A percentile compares a stretch with the other conserved stretches of the same genome.
phyloP scores from a whole-genome alignment of 2,113 vertebrate species.

The Phasianus colchicus region DNA sequence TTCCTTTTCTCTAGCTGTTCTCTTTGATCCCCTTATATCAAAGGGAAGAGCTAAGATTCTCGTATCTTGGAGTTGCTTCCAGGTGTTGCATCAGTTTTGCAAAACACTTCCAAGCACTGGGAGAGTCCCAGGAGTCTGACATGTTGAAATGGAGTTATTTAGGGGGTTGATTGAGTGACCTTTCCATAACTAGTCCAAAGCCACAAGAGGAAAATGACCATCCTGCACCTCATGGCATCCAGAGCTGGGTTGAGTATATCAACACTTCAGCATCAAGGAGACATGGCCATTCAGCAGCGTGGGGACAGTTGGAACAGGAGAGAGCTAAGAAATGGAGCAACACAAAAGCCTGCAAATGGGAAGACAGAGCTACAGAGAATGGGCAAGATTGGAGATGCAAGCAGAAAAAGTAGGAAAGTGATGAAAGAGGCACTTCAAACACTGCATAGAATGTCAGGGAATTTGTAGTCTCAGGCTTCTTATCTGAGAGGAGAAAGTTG shows the following conservation, averaged over 20 bases:
- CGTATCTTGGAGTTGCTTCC: not conserved
- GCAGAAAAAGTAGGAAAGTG: not conserved
- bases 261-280: not conserved
- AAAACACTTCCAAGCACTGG: not conserved
- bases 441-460: not conserved
- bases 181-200: not conserved
- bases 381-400: not conserved
- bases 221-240: not conserved
- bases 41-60: slow-evolving; percentile 11
- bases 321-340: not conserved
- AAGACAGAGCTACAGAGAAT: not conserved
- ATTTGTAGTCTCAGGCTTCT: not conserved
- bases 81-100: not conserved
- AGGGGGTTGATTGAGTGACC: not conserved
- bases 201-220: not conserved
- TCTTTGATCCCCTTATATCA: slow-evolving; percentile 6
- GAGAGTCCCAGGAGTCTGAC: not conserved
- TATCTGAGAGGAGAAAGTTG: not conserved
- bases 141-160: not conserved
- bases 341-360: not conserved
- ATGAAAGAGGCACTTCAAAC: not conserved
- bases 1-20: slow-evolving; percentile 4
- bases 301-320: not conserved
- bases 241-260: not conserved
- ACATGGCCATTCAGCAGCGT: not conserved